Evolutionary conservation across 2,797 vertebrate genomes (phyloP).

Genomic region (Acanthis flammea): DNA sequence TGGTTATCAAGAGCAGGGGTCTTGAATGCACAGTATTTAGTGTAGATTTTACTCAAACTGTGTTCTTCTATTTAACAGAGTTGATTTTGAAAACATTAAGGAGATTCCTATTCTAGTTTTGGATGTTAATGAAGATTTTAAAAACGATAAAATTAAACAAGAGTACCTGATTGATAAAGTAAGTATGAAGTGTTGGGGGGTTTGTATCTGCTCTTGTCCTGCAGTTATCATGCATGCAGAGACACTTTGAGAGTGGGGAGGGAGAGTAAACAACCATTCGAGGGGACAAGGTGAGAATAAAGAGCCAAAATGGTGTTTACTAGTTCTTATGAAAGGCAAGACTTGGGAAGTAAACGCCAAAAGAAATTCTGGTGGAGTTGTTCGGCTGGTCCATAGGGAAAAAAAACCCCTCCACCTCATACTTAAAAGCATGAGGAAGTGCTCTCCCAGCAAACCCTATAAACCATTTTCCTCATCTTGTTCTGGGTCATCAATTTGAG

Average conservation of each 20-base stretch:
- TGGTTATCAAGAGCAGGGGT: neutral
- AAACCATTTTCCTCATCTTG: neutral
- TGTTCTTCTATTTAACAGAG: constrained; percentile 50
- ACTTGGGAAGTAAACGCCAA: neutral
- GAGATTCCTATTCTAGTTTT: constrained; percentile 81
- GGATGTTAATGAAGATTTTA: constrained; percentile 84
- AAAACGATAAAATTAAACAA: constrained; percentile 83
- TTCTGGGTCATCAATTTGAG: neutral
- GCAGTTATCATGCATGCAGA: neutral
- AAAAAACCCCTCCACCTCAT: too few relatives aligned
- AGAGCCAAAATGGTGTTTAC: neutral
- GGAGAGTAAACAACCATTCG: neutral
- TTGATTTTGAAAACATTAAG: constrained; percentile 82
- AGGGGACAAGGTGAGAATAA: neutral
- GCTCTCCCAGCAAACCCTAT: neutral
- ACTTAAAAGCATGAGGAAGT: neutral
- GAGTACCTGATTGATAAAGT: constrained; percentile 79
- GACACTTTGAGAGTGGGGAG: neutral
- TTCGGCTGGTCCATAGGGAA: rapidly evolving
- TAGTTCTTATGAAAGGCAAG: neutral
- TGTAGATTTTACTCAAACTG: neutral
- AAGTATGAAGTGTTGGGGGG: neutral
- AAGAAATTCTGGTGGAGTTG: neutral
- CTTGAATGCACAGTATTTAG: neutral
- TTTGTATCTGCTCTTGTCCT: neutral